A percentile compares a stretch with the other conserved stretches of the same genome.
phyloP scores from a whole-genome alignment of 1,140 invertebrate genomes.

The Macrocentrus cingulum region DNA sequence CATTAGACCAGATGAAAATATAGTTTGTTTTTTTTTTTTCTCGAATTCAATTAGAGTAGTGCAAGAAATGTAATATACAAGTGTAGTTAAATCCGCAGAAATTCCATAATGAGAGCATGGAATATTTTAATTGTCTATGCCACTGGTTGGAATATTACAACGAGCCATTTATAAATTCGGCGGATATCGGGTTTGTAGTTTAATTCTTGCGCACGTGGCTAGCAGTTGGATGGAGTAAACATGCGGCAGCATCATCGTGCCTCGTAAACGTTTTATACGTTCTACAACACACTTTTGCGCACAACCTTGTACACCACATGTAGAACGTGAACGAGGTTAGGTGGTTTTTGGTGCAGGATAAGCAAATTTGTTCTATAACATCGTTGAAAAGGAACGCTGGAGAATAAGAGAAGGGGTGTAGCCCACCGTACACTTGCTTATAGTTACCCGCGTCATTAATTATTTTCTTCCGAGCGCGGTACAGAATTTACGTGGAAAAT shows the following conservation, averaged over 20 bases:
- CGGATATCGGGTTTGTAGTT: not conserved
- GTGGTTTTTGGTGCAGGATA: not conserved
- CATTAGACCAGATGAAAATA: no score
- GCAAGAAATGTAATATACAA: no score
- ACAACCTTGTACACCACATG: slow-evolving; percentile 4
- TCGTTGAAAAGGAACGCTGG: not conserved
- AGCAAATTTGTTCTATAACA: not conserved
- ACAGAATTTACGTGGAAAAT: no score
- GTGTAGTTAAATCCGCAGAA: no score
- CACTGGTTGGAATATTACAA: not conserved
- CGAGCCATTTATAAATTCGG: not conserved
- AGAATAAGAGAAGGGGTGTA: not conserved
- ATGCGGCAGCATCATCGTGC: not conserved
- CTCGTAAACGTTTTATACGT: not conserved
- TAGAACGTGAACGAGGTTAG: slow-evolving; percentile 4
- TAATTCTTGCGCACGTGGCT: slow-evolving; percentile 1
- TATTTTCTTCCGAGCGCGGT: no score
- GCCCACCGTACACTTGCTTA: not conserved
- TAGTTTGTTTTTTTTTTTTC: no score
- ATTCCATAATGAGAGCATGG: no score
- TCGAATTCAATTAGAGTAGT: no score
- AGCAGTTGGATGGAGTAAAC: not conserved
- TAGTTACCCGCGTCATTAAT: not conserved
- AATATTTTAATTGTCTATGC: no score
- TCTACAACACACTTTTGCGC: slow-evolving; percentile 5